Evolutionary conservation across 2,113 vertebrate genomes (phyloP).

Genomic region (Pelecanus crispus): DNA sequence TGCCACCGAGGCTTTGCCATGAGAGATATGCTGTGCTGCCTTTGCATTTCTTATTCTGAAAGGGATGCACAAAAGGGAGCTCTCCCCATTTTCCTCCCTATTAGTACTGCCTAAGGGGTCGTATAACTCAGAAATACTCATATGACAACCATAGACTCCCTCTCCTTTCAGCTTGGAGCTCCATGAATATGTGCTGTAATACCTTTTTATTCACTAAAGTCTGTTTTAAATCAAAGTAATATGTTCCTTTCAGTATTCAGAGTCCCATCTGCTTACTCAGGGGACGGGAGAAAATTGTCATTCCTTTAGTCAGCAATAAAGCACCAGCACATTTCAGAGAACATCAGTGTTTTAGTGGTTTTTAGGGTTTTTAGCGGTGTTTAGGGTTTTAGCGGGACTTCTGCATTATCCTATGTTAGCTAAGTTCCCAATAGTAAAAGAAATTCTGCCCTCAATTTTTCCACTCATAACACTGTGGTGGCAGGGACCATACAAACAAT

Average conservation of each 20-base stretch:
- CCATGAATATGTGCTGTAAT: background rate
- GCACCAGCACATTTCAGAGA: background rate
- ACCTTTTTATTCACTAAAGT: background rate
- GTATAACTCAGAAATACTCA: background rate
- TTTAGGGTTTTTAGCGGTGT: no score
- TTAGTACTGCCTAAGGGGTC: background rate
- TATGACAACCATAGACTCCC: background rate
- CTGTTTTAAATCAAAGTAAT: background rate
- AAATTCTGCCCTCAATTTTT: background rate
- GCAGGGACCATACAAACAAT: background rate
- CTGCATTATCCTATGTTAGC: background rate
- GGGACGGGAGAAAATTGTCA: background rate
- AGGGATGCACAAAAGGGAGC: background rate
- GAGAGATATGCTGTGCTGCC: background rate
- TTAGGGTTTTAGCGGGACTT: background rate
- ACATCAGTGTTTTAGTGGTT: no score
- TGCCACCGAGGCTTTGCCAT: background rate
- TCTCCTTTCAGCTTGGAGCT: background rate
- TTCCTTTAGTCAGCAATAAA: constrained; percentile 28
- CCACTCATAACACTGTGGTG: background rate
- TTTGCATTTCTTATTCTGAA: background rate
- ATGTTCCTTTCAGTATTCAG: background rate
- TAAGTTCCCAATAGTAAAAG: background rate
- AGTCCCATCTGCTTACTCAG: background rate
- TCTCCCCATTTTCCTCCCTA: background rate